These are phyloP conservation scores for Paedocypris micromegethes DNA, from an alignment of 2,797 vertebrate species.

Conservation along the genomic window DNA sequence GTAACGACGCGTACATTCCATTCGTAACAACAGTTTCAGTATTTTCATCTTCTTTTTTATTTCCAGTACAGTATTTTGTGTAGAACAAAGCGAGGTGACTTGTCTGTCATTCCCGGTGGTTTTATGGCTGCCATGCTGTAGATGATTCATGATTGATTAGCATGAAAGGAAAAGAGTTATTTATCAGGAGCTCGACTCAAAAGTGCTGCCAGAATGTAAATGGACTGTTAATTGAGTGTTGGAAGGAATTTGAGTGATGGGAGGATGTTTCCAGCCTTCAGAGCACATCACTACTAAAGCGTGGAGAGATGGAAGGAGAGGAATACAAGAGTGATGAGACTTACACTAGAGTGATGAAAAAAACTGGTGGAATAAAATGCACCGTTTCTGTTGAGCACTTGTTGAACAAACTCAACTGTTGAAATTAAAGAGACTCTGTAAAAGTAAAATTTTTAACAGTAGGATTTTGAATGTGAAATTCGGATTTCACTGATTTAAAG, in stretches of 20 bases:
- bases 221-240: slow-evolving; percentile 71
- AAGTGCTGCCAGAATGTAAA: slow-evolving; percentile 67
- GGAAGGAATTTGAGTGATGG: slow-evolving; percentile 68
- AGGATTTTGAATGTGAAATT: too few relatives aligned
- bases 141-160: slow-evolving; percentile 72
- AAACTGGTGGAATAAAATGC: too few relatives aligned
- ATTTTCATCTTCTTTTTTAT: too few relatives aligned
- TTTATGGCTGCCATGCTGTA: slow-evolving; percentile 46
- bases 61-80: too few relatives aligned
- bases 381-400: too few relatives aligned
- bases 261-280: slow-evolving; percentile 62
- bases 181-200: slow-evolving; percentile 61
- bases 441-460: too few relatives aligned
- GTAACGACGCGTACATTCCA: too few relatives aligned
- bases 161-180: slow-evolving; percentile 59
- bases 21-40: too few relatives aligned
- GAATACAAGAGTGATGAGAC: neutral
- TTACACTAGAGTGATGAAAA: too few relatives aligned
- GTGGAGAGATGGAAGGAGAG: slow-evolving; percentile 38
- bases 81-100: slow-evolving; percentile 33
- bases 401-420: too few relatives aligned
- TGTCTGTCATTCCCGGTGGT: slow-evolving; percentile 37
- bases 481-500: too few relatives aligned
- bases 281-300: slow-evolving; percentile 62
- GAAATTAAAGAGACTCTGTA: too few relatives aligned